A percentile compares a stretch with the other conserved stretches of the same genome.
These are phyloP conservation scores for Portunus trituberculatus DNA, from an alignment of 1,140 invertebrate species.

Conservation along the genomic window DNA sequence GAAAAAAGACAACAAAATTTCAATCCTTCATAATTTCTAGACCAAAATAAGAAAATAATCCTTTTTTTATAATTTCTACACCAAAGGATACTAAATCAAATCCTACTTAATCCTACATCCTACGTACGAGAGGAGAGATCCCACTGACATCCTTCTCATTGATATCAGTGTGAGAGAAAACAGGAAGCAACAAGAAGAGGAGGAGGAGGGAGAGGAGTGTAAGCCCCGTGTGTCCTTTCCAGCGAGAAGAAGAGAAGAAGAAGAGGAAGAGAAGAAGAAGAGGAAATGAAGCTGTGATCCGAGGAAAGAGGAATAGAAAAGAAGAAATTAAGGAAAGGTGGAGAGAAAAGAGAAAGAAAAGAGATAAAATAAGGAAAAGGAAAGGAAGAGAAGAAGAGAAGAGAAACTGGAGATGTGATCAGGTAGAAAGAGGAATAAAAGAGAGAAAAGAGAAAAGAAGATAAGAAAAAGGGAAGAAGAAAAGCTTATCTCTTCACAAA, in stretches of 20 bases:
- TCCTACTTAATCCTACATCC: too few relatives aligned
- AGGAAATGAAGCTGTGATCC: background rate
- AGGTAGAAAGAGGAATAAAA: background rate
- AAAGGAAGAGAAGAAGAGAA: background rate
- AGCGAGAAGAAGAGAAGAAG: background rate
- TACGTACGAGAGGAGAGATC: background rate
- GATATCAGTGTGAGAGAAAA: background rate
- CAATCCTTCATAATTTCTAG: too few relatives aligned
- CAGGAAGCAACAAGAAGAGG: background rate
- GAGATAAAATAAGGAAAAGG: background rate
- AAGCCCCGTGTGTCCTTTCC: too few relatives aligned
- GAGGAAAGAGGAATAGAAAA: background rate
- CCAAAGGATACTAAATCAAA: too few relatives aligned
- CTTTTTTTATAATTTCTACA: too few relatives aligned
- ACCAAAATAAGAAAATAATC: too few relatives aligned
- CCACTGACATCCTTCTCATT: too few relatives aligned
- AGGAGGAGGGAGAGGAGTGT: background rate
- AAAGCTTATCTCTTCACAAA: too few relatives aligned
- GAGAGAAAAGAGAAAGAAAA: background rate
- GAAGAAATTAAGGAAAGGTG: background rate
- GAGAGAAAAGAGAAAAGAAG: background rate
- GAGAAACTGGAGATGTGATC: background rate
- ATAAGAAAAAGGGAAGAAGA: background rate
- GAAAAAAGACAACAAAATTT: too few relatives aligned
- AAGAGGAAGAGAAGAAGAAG: background rate